A percentile compares a stretch with the other conserved stretches of the same genome.
These are phyloP conservation scores for Atta colombica DNA, from an alignment of 1,140 invertebrate genomes.

Conservation along the genomic window DNA sequence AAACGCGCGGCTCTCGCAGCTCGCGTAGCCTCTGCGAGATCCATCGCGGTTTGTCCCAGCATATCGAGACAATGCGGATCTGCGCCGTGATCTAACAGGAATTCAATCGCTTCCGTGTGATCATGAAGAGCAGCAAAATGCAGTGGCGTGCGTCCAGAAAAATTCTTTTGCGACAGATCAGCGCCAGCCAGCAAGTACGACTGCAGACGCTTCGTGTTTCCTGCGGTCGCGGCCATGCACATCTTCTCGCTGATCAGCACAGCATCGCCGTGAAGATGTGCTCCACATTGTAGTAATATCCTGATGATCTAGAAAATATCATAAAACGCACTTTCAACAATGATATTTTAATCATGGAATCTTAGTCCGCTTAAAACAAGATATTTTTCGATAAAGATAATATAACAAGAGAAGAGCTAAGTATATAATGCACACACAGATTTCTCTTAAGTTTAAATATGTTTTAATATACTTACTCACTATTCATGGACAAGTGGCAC, in stretches of 20 bases:
- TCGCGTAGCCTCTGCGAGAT: slow-evolving; percentile 82
- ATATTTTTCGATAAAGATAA: not conserved
- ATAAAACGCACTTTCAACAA: not conserved
- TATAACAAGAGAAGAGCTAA: not conserved
- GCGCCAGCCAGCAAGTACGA: slow-evolving; percentile 89
- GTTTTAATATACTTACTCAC: too few species aligned
- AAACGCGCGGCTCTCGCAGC: not conserved
- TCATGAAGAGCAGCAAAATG: slow-evolving; percentile 88
- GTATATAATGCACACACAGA: too few species aligned
- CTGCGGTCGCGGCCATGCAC: slow-evolving; percentile 88
- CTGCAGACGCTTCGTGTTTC: slow-evolving; percentile 87
- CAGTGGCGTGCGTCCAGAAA: slow-evolving; percentile 88
- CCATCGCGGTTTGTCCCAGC: slow-evolving; percentile 85
- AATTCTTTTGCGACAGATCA: slow-evolving; percentile 88
- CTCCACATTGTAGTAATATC: slow-evolving; percentile 89
- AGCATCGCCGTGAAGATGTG: slow-evolving; percentile 87
- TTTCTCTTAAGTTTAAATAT: too few species aligned
- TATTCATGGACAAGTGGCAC: too few species aligned
- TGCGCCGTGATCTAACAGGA: slow-evolving; percentile 84
- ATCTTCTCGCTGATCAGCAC: slow-evolving; percentile 88
- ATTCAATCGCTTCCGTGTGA: slow-evolving; percentile 80
- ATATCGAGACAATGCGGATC: slow-evolving; percentile 82
- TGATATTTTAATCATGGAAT: not conserved
- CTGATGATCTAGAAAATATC: slow-evolving; percentile 84
- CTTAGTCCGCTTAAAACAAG: not conserved